Base-by-base conservation (phyloP, 2,888 invertebrate species). In the Drosophila kanekoi region DNA sequence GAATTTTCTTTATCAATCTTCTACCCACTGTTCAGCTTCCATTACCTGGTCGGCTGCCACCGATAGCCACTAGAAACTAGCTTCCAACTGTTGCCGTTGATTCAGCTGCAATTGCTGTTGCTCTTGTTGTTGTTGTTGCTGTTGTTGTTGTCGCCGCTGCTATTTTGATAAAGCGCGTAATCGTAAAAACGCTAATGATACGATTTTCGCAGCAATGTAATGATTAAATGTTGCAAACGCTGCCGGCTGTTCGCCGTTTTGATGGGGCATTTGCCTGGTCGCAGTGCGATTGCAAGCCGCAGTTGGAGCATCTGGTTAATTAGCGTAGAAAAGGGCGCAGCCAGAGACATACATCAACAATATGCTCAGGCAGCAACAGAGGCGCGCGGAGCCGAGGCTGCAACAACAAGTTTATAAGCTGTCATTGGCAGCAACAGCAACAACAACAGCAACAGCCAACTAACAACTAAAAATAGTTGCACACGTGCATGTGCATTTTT, bases 141-240 rank as follows among this genome's bases (percentile, higher is more conserved):
- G 23, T 20, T 51, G 48, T 16, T 56, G 54, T 13, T 41, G 69
- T 28, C 52, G 69, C 52, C 67, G 78, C 58, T 70, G 77, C 74
- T 79, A 70, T 79, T 85, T 76, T 85, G 87, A 85, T 85, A 89
- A 84, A 84, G 89, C 89, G 84, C 85, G 77, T 87, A 89, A 87
- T 90, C 88, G 70, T 85, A 82, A 80, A 88, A 90, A 85, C 83
- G 79, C 86, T 90, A 88, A 88, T 89, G 90, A 88, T 88, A 88
- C 88, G 73, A 89, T 87, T 90, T 84, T 64, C 80, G 77, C 77
- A 62, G 80, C 79, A 72, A 87, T 90, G 72, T 77, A 70, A 89
- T 89, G 85, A 89, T 89, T 89, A 77, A 89, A 80, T 84, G 81
- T 81, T 86, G 80, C 81, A 76, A 72, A 52, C 75, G 77, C 77